Conservation (phyloP, 2,888 invertebrate species). For the Epinotia demarniana region DNA sequence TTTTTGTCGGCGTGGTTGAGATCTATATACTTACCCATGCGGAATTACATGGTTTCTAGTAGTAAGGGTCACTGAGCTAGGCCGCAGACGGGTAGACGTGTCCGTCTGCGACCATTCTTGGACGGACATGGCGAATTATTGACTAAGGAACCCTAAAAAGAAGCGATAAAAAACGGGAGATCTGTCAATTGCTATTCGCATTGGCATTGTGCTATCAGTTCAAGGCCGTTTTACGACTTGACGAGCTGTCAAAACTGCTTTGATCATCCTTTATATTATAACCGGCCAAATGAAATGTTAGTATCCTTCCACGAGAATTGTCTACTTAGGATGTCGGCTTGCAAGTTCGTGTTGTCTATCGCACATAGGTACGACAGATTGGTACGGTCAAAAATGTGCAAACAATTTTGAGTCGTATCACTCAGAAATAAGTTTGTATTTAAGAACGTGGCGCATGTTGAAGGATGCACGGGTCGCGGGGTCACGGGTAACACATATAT, state of each 20-base stretch:
- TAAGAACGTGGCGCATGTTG: neutral
- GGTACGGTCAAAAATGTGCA: neutral
- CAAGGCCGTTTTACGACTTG: neutral
- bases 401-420: neutral
- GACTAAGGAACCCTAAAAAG: no score
- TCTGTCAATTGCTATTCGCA: no score
- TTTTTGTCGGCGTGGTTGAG: no score
- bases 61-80: no score
- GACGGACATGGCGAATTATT: no score
- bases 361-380: neutral
- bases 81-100: no score
- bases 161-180: no score
- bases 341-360: neutral
- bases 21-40: no score
- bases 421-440: neutral
- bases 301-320: neutral
- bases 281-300: neutral
- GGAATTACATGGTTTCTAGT: no score
- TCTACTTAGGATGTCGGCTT: neutral
- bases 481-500: constrained; percentile 11
- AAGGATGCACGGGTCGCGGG: constrained; percentile 31
- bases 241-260: neutral
- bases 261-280: neutral
- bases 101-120: no score
- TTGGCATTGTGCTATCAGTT: no score